Evolutionary conservation across 2,888 invertebrate species (phyloP), one percentile per base, ranked within the genome.

Genomic region (Oligia latruncula): DNA sequence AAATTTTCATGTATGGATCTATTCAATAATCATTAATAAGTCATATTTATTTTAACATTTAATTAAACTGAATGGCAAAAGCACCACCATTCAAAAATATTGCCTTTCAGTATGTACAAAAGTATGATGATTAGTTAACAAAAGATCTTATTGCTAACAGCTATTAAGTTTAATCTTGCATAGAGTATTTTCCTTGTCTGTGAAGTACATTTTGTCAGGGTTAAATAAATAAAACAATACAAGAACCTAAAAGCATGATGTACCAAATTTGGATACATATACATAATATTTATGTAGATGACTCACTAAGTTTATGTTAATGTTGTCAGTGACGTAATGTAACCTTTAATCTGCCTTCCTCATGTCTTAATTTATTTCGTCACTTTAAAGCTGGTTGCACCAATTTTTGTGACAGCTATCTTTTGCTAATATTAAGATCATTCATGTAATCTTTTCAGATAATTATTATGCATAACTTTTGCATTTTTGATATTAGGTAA

Each of bases 311-410:
- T 83, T 76, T 82, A 82, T 87, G 77, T 82, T 84, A 87, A 83
- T 83, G 75, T 77, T 80, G 74, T 70, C 71, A 87, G 78, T 90
- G 88, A 90, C 87, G 90, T 89, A 88, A 90, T 83, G 65, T 73
- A 83, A 88, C 80, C 87, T 88, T 82, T 82, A 83, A 71, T 81
- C 80, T 76, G 80, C 78, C 76, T 89, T 87, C 80, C 80, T 84
- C 20, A 62, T 88, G 80, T 78, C 82, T 81, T 81, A 79, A 79
- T 82, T 82, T 71, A 80, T 89, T 88, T 81, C 75, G 4, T 72
- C 66, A 84, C 66, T 73, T 80, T 70, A 72, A 77, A 83, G 73
- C 71, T 79, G 43, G 58, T 80, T 85, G 72, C 55, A 79, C 76
- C 23, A 82, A 81, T 75, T 80, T 79, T 58, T 78, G 64, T 81